Base-by-base conservation (phyloP, 2,113 vertebrate species). In the Seriola quinqueradiata region DNA sequence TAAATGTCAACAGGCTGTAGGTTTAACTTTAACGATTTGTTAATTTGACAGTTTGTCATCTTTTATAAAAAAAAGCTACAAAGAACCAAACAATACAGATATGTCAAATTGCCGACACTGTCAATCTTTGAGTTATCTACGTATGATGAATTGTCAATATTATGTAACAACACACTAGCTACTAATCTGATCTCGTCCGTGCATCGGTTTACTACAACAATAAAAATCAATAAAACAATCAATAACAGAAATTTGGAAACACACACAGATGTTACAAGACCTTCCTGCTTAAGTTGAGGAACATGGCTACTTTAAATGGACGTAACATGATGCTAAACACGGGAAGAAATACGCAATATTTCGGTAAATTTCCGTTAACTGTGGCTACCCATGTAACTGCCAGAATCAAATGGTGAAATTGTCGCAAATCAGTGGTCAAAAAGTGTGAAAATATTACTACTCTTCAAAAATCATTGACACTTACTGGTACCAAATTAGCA, bases 81-180 rank as follows among this genome's bases (percentile, higher is more conserved):
- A 42, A 46, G 8, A 40, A 10, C 23, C 13, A 66, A 14, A 3
- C 14, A 2, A 65, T 23, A 12, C 61, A 23, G 36, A n/a, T 17
- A 14, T 25, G 38, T 4, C n/a, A 12, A 25, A 4, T 3, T 6
- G 7, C 32, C 9, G 46, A 66, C 40, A 9, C 1, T 25, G 1
- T 10, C 34, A 6, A 32, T 32, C 9, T 8, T 4, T 8, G 4
- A 8, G 23, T 46, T 46, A 17, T 14, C 1, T 5, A 21, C 50
- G 8, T 9, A 9, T 21, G 50, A n/a, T 3, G 50, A 9, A 52
- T 9, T 2, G 2, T 52, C 19, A 55, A 4, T 23, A n/a, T 87
- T 82, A 77, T 44, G 25, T 48, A 87, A 83, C 67, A 40, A 46
- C 60, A 9, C 48, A n/a, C 5, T 12, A 42, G 19, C 10, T 14